Evolutionary conservation across 2,113 vertebrate species (phyloP).

Genomic region (Microtus montanus): DNA sequence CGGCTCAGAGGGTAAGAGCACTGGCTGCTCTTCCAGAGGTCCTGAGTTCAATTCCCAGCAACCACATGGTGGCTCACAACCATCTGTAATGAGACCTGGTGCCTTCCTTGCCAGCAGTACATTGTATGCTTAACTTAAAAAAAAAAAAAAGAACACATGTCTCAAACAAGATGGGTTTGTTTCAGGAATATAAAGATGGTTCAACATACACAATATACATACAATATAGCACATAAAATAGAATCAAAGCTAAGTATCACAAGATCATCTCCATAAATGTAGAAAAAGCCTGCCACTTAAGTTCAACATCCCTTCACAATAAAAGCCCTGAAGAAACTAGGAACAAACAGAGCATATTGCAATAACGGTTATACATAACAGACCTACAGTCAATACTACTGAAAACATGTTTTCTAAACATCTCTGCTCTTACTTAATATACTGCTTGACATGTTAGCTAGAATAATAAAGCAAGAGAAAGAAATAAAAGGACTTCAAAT

Average conservation of each 20-base stretch:
- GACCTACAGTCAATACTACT: too few relatives aligned
- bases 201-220: neutral
- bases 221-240: neutral
- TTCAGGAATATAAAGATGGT: neutral
- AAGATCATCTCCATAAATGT: neutral
- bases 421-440: neutral
- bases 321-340: neutral
- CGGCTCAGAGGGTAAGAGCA: too few relatives aligned
- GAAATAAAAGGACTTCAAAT: neutral
- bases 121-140: too few relatives aligned
- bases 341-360: neutral
- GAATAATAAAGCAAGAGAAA: neutral
- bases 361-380: neutral
- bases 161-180: neutral
- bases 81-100: too few relatives aligned
- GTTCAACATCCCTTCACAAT: neutral
- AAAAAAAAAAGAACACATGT: neutral
- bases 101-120: too few relatives aligned
- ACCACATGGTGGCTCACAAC: too few relatives aligned
- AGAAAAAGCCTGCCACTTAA: neutral
- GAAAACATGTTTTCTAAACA: neutral
- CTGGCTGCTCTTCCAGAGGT: too few relatives aligned
- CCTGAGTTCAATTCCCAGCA: too few relatives aligned
- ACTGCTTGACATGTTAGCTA: neutral
- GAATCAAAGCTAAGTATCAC: neutral